phyloP scores from a whole-genome alignment of 2,888 invertebrate species.

The Trissoscelio sp. region DNA sequence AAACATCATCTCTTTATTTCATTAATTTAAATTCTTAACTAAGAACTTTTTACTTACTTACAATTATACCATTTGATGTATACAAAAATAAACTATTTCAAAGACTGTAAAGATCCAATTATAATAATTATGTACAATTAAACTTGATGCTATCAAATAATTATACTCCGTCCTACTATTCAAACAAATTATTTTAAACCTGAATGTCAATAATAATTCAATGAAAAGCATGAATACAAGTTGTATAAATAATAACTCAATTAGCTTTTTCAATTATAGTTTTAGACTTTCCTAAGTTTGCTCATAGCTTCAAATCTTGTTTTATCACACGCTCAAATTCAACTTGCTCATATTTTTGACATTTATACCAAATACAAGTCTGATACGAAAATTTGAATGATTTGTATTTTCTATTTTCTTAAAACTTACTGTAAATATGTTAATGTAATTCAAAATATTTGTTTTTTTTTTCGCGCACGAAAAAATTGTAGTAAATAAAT shows the following conservation, averaged over 20 bases:
- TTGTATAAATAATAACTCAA: background rate
- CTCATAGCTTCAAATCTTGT: background rate
- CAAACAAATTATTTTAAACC: slow-evolving; percentile 12
- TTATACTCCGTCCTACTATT: slow-evolving; percentile 53
- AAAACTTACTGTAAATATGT: slow-evolving; percentile 22
- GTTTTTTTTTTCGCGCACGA: background rate
- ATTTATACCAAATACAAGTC: slow-evolving; percentile 2
- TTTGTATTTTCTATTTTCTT: slow-evolving; percentile 27
- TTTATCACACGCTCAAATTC: slow-evolving; percentile 12
- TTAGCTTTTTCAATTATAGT: no score
- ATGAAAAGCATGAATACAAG: background rate
- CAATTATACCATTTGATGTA: no score
- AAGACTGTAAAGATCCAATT: slow-evolving; percentile 33
- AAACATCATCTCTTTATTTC: slow-evolving; percentile 27
- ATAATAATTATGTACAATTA: slow-evolving; percentile 11
- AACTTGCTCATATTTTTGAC: slow-evolving; percentile 33
- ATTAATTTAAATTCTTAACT: slow-evolving; percentile 5
- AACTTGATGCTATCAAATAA: slow-evolving; percentile 30
- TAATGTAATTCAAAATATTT: slow-evolving; percentile 1
- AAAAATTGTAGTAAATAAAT: background rate
- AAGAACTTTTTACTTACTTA: no score
- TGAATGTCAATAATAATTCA: background rate
- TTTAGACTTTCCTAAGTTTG: no score
- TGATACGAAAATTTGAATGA: background rate
- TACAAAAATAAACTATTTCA: no score